Evolutionary conservation across 2,797 vertebrate genomes (phyloP).

Genomic region (Onychomys torridus): DNA sequence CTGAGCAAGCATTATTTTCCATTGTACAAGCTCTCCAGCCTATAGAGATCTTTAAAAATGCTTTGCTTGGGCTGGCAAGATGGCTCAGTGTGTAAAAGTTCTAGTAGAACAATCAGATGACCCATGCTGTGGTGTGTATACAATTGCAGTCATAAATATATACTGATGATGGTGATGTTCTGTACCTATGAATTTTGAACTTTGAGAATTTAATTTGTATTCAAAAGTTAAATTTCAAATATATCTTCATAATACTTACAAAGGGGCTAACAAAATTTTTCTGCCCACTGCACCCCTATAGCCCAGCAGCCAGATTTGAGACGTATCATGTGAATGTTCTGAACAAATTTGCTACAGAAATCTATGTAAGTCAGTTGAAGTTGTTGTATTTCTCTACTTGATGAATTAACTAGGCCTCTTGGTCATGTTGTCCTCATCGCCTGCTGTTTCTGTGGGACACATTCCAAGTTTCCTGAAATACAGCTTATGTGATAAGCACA

Average conservation of each 20-base stretch:
- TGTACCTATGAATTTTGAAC: conserved; percentile 38
- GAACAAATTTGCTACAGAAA: conserved; percentile 44
- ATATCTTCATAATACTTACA: neutral
- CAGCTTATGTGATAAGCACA: conserved; percentile 27
- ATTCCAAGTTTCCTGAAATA: conserved; percentile 35
- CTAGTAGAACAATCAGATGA: neutral
- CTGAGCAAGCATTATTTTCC: neutral
- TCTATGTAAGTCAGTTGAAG: conserved; percentile 16
- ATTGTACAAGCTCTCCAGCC: neutral
- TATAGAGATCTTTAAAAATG: neutral
- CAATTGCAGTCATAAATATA: neutral
- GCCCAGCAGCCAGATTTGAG: conserved; percentile 36
- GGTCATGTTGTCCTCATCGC: neutral
- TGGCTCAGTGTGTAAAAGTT: neutral
- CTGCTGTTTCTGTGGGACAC: neutral
- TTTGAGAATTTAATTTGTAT: conserved; percentile 20
- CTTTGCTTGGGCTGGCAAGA: neutral
- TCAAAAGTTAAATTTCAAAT: conserved; percentile 25
- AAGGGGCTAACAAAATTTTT: conserved; percentile 4
- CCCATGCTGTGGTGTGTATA: neutral
- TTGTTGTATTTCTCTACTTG: conserved; percentile 39
- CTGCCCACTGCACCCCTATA: neutral
- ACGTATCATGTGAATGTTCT: neutral
- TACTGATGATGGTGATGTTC: neutral
- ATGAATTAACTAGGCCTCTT: conserved; percentile 24